Conservation (phyloP, 2,113 vertebrate species). For the Speoplatyrhinus poulsoni region DNA sequence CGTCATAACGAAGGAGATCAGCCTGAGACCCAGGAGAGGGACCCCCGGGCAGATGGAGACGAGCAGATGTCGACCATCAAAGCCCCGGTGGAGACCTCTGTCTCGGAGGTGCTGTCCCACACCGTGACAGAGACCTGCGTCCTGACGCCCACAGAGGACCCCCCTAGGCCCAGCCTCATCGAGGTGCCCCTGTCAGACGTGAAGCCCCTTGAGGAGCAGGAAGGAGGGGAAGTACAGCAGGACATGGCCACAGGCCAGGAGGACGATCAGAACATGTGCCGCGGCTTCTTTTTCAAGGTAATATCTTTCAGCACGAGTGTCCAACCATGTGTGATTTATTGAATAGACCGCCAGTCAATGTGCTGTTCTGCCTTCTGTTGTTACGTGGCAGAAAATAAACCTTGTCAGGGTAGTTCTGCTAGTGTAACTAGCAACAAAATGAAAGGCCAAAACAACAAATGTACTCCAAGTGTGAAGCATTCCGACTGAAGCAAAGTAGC, state of each 20-base stretch:
- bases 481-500: too few relatives aligned
- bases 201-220: conserved; percentile 81
- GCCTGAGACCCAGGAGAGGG: conserved; percentile 24
- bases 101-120: conserved; percentile 88
- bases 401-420: too few relatives aligned
- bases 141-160: conserved; percentile 82
- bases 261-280: conserved; percentile 90
- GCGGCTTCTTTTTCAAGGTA: conserved; percentile 99
- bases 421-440: too few relatives aligned
- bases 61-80: conserved; percentile 55
- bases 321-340: neutral
- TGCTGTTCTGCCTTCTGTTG: too few relatives aligned
- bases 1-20: conserved; percentile 29
- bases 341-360: too few relatives aligned
- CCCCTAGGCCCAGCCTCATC: conserved; percentile 78
- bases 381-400: too few relatives aligned
- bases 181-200: conserved; percentile 91
- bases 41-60: conserved; percentile 12
- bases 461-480: too few relatives aligned
- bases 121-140: conserved; percentile 83
- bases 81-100: conserved; percentile 80
- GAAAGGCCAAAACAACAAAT: too few relatives aligned
- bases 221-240: conserved; percentile 77
- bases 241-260: conserved; percentile 76
- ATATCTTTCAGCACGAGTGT: neutral